Evolutionary conservation across 2,888 invertebrate species (phyloP), one percentile per base, ranked within the genome.

Genomic region (Ectobius pallidus): DNA sequence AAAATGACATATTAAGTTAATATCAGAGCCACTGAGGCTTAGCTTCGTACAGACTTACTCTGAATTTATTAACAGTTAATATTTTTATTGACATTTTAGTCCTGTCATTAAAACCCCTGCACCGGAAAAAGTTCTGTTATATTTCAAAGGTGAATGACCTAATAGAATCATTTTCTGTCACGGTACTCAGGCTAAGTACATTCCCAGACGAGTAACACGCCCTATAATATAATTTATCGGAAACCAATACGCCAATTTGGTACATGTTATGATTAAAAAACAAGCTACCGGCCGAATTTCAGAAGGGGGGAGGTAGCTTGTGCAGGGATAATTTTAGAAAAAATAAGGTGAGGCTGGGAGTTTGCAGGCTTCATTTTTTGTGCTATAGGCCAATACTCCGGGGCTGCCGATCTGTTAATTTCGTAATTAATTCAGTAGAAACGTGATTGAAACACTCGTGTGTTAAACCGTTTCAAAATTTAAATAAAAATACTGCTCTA

Each of bases 271-370:
- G 27, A 22, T 58, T 30, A 30, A 58, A 34, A 32, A 58, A 58
- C 30, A 58, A 58, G 52, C 22, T 58, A 30, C 3, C 58, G 16
- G 16, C 27, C 16, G 32, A 58, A 58, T 58, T 58, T 58, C n/a
- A n/a, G 27, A 58, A 55, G 27, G 58, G 58, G 55, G 58, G 58
- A 30, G 58, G 58, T 58, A 58, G 32, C n/a, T n/a, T 58, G 58
- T 58, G 32, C 58, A 58, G 30, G n/a, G 58, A 58, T 65, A 65
- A 65, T 65, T 65, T 65, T 65, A 65, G 65, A 65, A 65, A 65
- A 65, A 65, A 44, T 46, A 65, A 58, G 58, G 58, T 58, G 25
- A 52, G 58, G 58, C 58, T 58, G 58, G 30, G 27, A 58, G 58
- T 30, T n/a, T n/a, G 25, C 58, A 32, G 3, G n/a, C 6, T 52